Evolutionary conservation across 1,140 invertebrate genomes (phyloP), one percentile per base, ranked within the genome.

Genomic region (Rhynchophorus ferrugineus): DNA sequence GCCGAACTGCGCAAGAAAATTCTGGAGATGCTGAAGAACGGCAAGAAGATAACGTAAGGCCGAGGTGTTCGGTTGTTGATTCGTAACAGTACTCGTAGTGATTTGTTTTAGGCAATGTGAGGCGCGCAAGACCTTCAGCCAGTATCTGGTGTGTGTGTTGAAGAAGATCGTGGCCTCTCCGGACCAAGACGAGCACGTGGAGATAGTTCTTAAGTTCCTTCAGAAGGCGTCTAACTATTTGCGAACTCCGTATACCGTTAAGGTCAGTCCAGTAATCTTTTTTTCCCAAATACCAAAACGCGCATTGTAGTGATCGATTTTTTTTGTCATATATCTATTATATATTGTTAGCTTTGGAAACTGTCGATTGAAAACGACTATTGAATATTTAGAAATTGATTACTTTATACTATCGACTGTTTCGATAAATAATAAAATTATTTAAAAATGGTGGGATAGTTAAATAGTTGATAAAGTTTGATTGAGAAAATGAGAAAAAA

Each of bases 121-220:
- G 71, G 84, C 85, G 0, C 78, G 90, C 7, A 84, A 84, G 66
- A 83, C 85, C 1, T 93, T 95, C 69, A 83, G 86, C 3, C 78
- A 87, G 61, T 95, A 91, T 73, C 73, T 95, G 49, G 80, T 83
- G 44, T 79, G 83, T 58, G 81, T 93, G 49, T 75, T 93, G 53
- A 81, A 81, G 65, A 79, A 85, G 60, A 77, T 80, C 22, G 76
- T 81, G 44, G 75, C 75, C 19, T 74, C 75, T 33, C 71, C 72
- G 34, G 77, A 80, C 64, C 73, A 76, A 60, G 76, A 77, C 36
- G 75, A 65, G 38, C 74, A 82, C 64, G 76, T 83, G 17, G 84
- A 84, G 61, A 78, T 89, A 47, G 82, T 91, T 46, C 75, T 89
- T 44, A 86, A 87, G 56, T 93, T 94, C 74, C 74, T 94, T 33